Conservation (phyloP, 2,113 vertebrate species). For the Tinamus guttatus region DNA sequence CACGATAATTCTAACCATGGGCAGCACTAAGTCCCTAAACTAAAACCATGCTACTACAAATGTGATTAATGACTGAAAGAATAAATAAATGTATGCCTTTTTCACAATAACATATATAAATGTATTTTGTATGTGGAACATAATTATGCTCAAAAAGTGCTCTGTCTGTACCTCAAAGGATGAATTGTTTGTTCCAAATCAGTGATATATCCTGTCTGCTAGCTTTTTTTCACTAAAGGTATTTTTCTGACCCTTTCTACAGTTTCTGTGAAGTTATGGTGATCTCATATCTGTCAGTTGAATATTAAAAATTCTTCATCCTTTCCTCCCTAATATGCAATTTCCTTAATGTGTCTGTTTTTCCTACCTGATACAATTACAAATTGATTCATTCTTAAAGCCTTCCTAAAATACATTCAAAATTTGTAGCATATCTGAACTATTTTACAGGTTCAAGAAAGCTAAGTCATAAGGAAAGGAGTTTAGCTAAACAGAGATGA, state of each 20-base stretch:
- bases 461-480: neutral
- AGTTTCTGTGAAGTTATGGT: neutral
- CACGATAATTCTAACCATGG: neutral
- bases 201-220: neutral
- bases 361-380: neutral
- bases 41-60: neutral
- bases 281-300: neutral
- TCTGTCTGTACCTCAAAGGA: neutral
- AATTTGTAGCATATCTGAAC: neutral
- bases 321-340: neutral
- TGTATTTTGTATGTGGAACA: neutral
- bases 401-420: neutral
- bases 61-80: neutral
- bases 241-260: neutral
- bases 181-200: neutral
- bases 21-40: neutral
- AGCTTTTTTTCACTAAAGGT: neutral
- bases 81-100: neutral
- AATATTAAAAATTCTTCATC: neutral
- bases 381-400: neutral
- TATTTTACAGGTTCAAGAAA: neutral
- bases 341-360: neutral
- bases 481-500: neutral
- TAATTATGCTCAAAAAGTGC: neutral
- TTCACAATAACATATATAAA: neutral